phyloP scores from a whole-genome alignment of 2,113 vertebrate genomes.

The Onychorhynchus coronatus region DNA sequence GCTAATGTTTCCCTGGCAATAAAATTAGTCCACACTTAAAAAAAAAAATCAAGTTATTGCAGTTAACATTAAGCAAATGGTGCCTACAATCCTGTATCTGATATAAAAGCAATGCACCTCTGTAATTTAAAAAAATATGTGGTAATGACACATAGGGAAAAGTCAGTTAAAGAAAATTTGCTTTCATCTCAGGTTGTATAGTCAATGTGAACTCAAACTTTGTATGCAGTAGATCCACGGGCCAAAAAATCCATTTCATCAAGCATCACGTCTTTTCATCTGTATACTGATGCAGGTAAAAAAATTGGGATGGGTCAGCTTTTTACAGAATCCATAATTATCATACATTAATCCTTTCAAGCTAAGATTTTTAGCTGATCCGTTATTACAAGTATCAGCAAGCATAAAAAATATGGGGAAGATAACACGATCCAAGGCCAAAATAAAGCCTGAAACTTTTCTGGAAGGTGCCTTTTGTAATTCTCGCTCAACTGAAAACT shows the following conservation, averaged over 20 bases:
- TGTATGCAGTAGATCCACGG: not conserved
- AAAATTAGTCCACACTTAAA: not conserved
- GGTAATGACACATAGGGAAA: not conserved
- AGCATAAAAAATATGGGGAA: not conserved
- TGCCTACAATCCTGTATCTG: not conserved
- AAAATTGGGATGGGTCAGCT: not conserved
- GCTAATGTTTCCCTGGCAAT: not conserved
- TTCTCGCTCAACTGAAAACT: not conserved
- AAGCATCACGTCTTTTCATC: not conserved
- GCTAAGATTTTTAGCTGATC: not conserved
- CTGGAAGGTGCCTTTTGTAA: not conserved
- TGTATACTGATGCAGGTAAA: not conserved
- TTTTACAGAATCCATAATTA: not conserved
- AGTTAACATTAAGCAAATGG: not conserved
- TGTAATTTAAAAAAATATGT: not conserved
- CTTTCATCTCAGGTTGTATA: not conserved
- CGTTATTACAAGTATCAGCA: not conserved
- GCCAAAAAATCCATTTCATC: not conserved
- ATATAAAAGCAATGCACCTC: not conserved
- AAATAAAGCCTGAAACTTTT: not conserved
- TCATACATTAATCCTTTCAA: not conserved
- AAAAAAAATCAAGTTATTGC: not conserved
- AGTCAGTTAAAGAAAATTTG: not conserved
- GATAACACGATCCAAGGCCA: not conserved
- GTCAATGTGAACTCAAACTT: not conserved